Percentiles rank a stretch among this genome's conserved stretches.
These are phyloP conservation scores for Cephalotes varians DNA, from an alignment of 2,888 invertebrate species.

Conservation along the genomic window DNA sequence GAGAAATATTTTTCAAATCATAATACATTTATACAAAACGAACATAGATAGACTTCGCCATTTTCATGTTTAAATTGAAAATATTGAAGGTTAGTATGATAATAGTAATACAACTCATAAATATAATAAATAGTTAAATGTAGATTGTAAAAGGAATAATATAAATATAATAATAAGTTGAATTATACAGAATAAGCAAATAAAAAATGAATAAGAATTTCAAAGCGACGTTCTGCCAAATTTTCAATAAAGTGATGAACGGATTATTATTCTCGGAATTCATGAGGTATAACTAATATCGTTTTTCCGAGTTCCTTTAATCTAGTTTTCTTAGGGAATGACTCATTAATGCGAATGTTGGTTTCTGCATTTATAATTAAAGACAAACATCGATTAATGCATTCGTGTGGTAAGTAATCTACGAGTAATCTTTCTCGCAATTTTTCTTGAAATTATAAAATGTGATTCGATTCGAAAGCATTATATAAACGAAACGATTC, in stretches of 20 bases:
- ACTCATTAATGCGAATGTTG: neutral
- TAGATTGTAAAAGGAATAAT: neutral
- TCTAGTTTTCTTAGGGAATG: neutral
- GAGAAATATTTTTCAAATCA: neutral
- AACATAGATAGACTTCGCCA: neutral
- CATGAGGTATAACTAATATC: neutral
- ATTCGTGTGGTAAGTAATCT: conserved; percentile 10
- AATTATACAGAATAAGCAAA: neutral
- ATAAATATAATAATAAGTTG: neutral
- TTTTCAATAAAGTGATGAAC: neutral
- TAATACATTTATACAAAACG: neutral
- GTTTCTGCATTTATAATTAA: conserved; percentile 21
- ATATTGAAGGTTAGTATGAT: neutral
- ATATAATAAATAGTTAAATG: neutral
- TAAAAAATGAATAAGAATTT: neutral
- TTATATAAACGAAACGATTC: too few relatives aligned
- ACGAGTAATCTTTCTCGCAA: neutral
- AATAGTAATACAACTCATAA: neutral
- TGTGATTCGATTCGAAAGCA: too few relatives aligned
- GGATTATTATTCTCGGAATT: conserved; percentile 1
- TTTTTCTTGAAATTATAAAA: conserved; percentile 9
- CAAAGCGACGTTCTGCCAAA: neutral
- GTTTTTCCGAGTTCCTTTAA: neutral
- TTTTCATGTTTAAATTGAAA: conserved; percentile 5
- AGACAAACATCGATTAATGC: conserved; percentile 17